Base-by-base conservation (phyloP, 2,797 vertebrate species). In the Nasua narica region DNA sequence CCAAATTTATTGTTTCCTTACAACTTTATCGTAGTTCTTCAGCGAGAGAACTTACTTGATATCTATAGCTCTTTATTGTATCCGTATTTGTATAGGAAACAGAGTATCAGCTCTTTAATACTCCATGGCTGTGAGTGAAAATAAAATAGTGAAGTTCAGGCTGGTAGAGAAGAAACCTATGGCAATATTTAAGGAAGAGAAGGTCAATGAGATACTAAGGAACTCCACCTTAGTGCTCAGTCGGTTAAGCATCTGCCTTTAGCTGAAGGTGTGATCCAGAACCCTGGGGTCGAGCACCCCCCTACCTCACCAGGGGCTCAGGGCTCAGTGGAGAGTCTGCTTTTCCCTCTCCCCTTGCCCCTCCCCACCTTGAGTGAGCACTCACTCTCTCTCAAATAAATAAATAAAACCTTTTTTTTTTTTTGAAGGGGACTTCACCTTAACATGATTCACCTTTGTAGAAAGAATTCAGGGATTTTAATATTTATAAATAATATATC, bases 31-130 rank as follows among this genome's bases (percentile, higher is more conserved):
- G 46, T 50, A 27, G 37, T 13, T 96, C 16, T 93, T 90, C 58
- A 67, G 12, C 60, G 82, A 81, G 37, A 77, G 69, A 70, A 54
- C 37, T 91, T 91, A 32, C 23, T 46, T 54, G 29, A 60, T 8
- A 54, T 69, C 62, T 94, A 1, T 81, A 72, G 48, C 32, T 93
- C 18, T 84, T 10, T 25, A 48, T 67, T 79, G 3, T 77, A 70
- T 43, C 27, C 84, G 37, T 32, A 18, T 86, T 76, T 76, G 3
- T 84, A 7, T 54, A 2, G 62, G 25, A 96, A 91, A 91, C 3
- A 91, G 23, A 32, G 32, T 81, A 88, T 97, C 19, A 48, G 23
- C 25, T 79, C 56, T 79, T 93, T 85, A 92, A 79, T 88, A 74
- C 25, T 91, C 29, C n/a, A n/a, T 70, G 58, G 32, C 50, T 82